Base-by-base conservation (phyloP, 2,888 invertebrate genomes). In the Leptinotarsa juncta region DNA sequence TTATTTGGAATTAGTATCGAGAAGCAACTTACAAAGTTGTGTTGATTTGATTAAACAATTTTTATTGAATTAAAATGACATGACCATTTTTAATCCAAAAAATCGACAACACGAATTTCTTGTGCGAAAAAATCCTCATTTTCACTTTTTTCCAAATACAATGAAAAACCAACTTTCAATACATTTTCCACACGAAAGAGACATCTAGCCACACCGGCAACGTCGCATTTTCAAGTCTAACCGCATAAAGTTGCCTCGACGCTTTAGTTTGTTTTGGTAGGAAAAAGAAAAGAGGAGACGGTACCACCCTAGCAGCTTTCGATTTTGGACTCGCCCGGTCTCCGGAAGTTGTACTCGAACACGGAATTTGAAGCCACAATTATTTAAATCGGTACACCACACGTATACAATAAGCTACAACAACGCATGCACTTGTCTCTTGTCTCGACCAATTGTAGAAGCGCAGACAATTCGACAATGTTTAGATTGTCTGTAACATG, bases 281-380 rank as follows among this genome's bases (percentile, higher is more conserved):
- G 65, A 57, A 53, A 73, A 69, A 53, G 69, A n/a, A 48, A 57
- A 76, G 77, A 79, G 79, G 77, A 72, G 57, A 12, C 76, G 77
- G 78, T 79, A 78, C 77, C 78, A 79, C 80, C 79, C 79, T 77
- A 71, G 77, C 77, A 62, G 71, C 77, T 80, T 80, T 68, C 20
- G 67, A 76, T 79, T 81, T 81, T 81, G 78, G 79, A 79, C 79
- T 80, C 80, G 79, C 72, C 79, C 77, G 74, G 67, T 65, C 69
- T 76, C 78, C 79, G 79, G 78, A 79, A 79, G 79, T 79, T 69
- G 73, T 73, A 72, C 62, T 68, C 62, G 67, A 68, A 68, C 42
- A 62, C 72, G 72, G 72, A 72, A 68, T 72, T 69, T 16, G 57
- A 68, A 65, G 70, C 66, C 23, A 69, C 26, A 42, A 66, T 70